Evolutionary conservation across 2,113 vertebrate genomes (phyloP).

Genomic region (Mormyrus iriodes): DNA sequence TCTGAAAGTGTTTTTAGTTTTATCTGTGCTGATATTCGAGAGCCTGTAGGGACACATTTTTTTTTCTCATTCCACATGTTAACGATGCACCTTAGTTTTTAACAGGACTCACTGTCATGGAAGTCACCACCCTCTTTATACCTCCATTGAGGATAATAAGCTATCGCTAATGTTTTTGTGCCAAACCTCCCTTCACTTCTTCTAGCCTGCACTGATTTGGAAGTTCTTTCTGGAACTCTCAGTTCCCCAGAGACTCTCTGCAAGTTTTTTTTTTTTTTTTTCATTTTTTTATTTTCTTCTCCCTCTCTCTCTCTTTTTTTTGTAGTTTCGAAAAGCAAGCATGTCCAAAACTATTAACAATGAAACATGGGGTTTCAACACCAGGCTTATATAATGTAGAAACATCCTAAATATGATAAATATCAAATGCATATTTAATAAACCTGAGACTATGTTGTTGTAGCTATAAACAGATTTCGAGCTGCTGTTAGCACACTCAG

Average conservation of each 20-base stretch:
- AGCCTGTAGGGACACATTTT: background rate
- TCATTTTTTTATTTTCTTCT: background rate
- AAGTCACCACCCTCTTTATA: background rate
- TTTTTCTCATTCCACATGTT: background rate
- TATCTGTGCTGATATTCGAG: background rate
- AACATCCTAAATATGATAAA: background rate
- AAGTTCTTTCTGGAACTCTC: background rate
- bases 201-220: background rate
- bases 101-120: conserved; percentile 30
- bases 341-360: background rate
- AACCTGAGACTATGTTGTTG: background rate
- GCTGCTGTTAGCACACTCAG: conserved; percentile 39
- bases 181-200: conserved; percentile 4
- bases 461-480: conserved; percentile 16
- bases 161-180: conserved; percentile 23
- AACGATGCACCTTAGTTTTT: conserved; percentile 27
- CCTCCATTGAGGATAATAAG: conserved; percentile 22
- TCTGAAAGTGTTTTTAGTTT: background rate
- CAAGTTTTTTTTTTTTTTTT: background rate
- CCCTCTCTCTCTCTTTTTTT: background rate
- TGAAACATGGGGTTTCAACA: background rate
- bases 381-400: background rate
- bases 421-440: conserved; percentile 5
- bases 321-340: background rate
- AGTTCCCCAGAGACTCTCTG: background rate